Evolutionary conservation across 2,888 invertebrate genomes (phyloP).

Genomic region (Carterocephalus palaemon): DNA sequence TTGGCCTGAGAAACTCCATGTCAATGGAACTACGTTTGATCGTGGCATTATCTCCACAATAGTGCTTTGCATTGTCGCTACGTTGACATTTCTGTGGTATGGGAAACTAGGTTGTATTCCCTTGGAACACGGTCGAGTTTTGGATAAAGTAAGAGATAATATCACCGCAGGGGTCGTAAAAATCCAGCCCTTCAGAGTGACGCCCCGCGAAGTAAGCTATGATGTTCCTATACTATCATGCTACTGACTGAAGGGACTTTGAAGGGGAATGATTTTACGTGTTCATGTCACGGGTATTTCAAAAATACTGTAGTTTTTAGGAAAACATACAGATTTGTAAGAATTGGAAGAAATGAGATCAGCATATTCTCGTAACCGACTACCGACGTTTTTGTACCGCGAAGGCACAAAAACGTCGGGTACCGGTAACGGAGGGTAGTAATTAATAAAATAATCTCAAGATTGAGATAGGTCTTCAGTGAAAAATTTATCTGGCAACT

Average conservation of each 20-base stretch:
- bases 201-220: constrained; percentile 77
- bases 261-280: constrained; percentile 23
- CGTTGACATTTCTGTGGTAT: constrained; percentile 55
- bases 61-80: constrained; percentile 71
- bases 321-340: too few species aligned
- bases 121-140: constrained; percentile 45
- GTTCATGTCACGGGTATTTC: constrained; percentile 7
- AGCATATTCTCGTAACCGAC: too few species aligned
- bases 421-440: too few species aligned
- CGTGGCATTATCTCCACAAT: constrained; percentile 74
- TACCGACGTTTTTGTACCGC: too few species aligned
- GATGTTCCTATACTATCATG: constrained; percentile 68
- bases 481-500: too few species aligned
- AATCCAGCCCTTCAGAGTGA: constrained; percentile 71
- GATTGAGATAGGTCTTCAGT: too few species aligned
- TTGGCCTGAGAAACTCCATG: constrained; percentile 29
- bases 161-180: constrained; percentile 69
- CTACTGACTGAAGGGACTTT: constrained; percentile 36
- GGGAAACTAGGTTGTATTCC: constrained; percentile 42
- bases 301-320: background rate
- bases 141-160: constrained; percentile 46
- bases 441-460: too few species aligned
- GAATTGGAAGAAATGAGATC: too few species aligned
- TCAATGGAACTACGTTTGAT: constrained; percentile 73
- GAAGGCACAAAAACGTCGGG: too few species aligned